A percentile compares a stretch with the other conserved stretches of the same genome.
phyloP scores from a whole-genome alignment of 2,113 vertebrate species.

The Corapipo altera region DNA sequence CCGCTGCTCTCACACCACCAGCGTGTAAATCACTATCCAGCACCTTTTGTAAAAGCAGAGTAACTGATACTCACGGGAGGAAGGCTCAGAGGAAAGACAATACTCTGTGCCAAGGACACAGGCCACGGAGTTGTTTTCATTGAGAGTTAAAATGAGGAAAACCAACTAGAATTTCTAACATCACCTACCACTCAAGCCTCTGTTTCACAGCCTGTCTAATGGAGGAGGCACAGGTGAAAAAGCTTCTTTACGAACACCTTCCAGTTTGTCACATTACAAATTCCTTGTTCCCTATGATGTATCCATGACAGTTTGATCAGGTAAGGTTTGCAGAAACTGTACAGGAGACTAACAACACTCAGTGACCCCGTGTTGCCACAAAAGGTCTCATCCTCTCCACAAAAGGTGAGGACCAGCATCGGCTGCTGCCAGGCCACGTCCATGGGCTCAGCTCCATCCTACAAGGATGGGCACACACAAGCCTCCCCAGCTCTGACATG shows the following conservation, averaged over 20 bases:
- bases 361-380: neutral
- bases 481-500: neutral
- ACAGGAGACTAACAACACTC: neutral
- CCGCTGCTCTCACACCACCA: rapidly evolving
- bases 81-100: neutral
- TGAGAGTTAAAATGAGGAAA: neutral
- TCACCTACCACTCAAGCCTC: neutral
- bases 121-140: rapidly evolving
- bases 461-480: rapidly evolving
- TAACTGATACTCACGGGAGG: neutral
- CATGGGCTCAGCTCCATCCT: neutral
- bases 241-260: neutral
- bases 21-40: neutral
- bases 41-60: neutral
- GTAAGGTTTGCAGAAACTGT: neutral
- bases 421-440: neutral
- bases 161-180: neutral
- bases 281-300: rapidly evolving
- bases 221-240: neutral
- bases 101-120: neutral
- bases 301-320: neutral
- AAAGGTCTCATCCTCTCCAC: neutral
- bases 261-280: neutral
- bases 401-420: neutral
- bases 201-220: neutral